Conservation (phyloP, 2,888 invertebrate species). For the Catocala nupta region DNA sequence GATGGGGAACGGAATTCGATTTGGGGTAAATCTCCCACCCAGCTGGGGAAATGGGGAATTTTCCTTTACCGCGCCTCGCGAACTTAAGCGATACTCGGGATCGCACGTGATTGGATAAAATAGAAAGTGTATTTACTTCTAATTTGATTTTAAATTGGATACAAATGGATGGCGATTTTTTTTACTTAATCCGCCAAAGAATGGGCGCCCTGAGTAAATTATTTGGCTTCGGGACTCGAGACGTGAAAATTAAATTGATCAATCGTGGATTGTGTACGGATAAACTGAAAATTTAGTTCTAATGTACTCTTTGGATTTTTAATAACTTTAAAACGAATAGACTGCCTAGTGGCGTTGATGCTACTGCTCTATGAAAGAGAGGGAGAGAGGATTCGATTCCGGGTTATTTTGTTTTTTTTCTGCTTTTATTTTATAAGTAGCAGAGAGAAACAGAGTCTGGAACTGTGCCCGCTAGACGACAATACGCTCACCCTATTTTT, state of each 20-base stretch:
- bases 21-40: slow-evolving; percentile 81
- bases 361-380: too few relatives aligned
- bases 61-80: slow-evolving; percentile 68
- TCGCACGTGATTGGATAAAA: slow-evolving; percentile 80
- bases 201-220: slow-evolving; percentile 64
- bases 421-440: too few relatives aligned
- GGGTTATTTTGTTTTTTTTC: too few relatives aligned
- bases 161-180: slow-evolving; percentile 79
- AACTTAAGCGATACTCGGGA: slow-evolving; percentile 65
- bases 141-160: slow-evolving; percentile 85
- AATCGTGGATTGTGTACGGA: slow-evolving; percentile 55
- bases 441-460: too few relatives aligned
- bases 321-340: background rate
- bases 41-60: slow-evolving; percentile 71
- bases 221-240: slow-evolving; percentile 68
- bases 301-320: background rate
- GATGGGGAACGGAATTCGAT: slow-evolving; percentile 80
- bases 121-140: slow-evolving; percentile 83
- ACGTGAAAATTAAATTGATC: slow-evolving; percentile 72
- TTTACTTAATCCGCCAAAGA: slow-evolving; percentile 67
- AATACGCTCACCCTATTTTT: too few relatives aligned
- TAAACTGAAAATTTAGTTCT: slow-evolving; percentile 24
- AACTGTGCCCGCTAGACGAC: too few relatives aligned
- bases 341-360: too few relatives aligned
- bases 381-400: too few relatives aligned